Base-by-base conservation (phyloP, 2,888 invertebrate genomes). In the Lochmaea crataegi region DNA sequence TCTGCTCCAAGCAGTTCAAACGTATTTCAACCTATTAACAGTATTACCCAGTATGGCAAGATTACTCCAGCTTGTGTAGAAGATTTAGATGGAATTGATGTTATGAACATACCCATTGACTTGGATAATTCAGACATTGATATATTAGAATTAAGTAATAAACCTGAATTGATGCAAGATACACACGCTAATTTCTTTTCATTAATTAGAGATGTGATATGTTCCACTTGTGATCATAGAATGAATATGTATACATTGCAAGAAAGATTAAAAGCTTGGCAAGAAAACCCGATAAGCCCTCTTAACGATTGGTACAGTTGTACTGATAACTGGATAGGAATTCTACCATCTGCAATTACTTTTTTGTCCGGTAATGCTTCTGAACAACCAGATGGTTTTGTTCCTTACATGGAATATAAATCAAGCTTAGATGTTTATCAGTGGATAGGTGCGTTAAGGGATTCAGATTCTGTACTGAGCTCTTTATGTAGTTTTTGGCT, bases 361-460 rank as follows among this genome's bases (percentile, higher is more conserved):
- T 96, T 96, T 85, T 88, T 96, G 10, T 93, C 94, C 22, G 96
- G 96, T 0, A 95, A 95, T 83, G 92, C 92, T 82, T 90, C 92
- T n/a, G 91, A 92, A 66, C 92, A 94, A 82, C 94, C 96, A 0
- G 93, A 94, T 45, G 95, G 96, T 83, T 96, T 94, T 88, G 94
- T 96, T 45, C 96, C 96, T 3, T 96, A 94, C 82, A 90, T 96
- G 81, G 96, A 96, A 85, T 95, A 92, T 87, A 94, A 96, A 85
- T 88, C 90, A 1, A 90, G 90, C 74, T 86, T 92, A 75, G 91
- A 92, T 84, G 89, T 91, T 82, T 96, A 95, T 86, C 94, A 95
- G 82, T 98, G 98, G 98, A 97, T 97, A 75, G 97, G 97, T 2
- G 96, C 96, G 7, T 97, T 97, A 0, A 89, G 97, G 6, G 97